Evolutionary conservation across 2,113 vertebrate species (phyloP).

Genomic region (Oryzias celebensis): DNA sequence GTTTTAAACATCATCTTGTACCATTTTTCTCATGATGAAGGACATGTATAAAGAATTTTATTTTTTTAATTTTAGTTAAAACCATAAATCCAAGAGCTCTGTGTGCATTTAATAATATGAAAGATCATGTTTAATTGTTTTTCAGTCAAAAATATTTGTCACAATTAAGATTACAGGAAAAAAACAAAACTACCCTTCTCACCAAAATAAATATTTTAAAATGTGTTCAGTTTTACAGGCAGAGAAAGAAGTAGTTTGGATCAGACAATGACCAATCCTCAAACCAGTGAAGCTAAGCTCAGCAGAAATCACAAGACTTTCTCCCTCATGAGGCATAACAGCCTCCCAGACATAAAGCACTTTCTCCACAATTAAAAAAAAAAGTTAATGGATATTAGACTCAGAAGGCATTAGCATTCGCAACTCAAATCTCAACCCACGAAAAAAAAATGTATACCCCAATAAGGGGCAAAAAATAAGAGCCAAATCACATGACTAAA

Average conservation of each 20-base stretch:
- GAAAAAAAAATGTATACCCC: neutral
- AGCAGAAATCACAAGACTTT: conserved; percentile 59
- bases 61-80: no score
- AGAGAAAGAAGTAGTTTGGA: conserved; percentile 1
- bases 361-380: conserved; percentile 60
- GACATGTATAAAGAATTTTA: no score
- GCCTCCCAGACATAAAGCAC: conserved; percentile 46
- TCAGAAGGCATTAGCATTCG: conserved; percentile 20
- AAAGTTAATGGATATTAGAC: conserved; percentile 33
- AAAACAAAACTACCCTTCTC: no score
- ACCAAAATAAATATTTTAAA: no score
- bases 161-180: no score
- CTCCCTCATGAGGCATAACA: conserved; percentile 57
- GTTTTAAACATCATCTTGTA: no score
- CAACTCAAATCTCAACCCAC: neutral
- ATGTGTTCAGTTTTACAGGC: neutral
- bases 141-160: no score
- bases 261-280: conserved; percentile 1
- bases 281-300: conserved; percentile 14
- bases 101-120: no score
- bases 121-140: no score
- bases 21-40: no score
- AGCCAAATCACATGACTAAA: conserved; percentile 14
- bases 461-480: conserved; percentile 22
- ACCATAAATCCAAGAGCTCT: no score